phyloP scores from a whole-genome alignment of 2,888 invertebrate genomes.

The Danaus chrysippus region DNA sequence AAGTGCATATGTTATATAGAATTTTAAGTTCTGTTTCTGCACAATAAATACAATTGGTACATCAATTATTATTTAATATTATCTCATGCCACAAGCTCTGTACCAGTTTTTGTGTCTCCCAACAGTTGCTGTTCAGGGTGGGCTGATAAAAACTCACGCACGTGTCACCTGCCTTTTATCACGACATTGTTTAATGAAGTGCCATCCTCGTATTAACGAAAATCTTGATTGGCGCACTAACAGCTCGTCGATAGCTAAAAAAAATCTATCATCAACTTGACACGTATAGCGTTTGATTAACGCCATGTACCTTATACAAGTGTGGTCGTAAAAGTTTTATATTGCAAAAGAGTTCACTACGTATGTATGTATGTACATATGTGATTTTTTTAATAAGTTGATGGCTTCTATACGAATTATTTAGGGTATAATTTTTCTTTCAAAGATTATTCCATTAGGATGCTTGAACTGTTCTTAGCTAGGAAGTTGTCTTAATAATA shows the following conservation, averaged over 20 bases:
- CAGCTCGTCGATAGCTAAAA: not conserved
- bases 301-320: not conserved
- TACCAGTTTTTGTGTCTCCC: slow-evolving; percentile 14
- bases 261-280: slow-evolving; percentile 4
- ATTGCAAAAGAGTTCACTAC: no score
- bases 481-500: no score
- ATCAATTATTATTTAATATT: no score
- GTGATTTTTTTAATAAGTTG: no score
- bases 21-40: no score
- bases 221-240: slow-evolving; percentile 32
- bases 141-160: slow-evolving; percentile 56
- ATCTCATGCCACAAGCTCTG: not conserved
- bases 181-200: slow-evolving; percentile 48
- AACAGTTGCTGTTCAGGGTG: slow-evolving; percentile 56
- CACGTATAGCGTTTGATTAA: not conserved
- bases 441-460: no score
- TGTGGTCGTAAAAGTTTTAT: not conserved
- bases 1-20: no score
- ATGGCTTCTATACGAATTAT: no score
- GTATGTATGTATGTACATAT: no score
- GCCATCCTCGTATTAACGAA: slow-evolving; percentile 41
- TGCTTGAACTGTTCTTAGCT: no score
- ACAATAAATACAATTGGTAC: no score
- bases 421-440: no score
- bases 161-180: slow-evolving; percentile 67